phyloP scores from a whole-genome alignment of 2,113 vertebrate species.

The Epinephelus lanceolatus region DNA sequence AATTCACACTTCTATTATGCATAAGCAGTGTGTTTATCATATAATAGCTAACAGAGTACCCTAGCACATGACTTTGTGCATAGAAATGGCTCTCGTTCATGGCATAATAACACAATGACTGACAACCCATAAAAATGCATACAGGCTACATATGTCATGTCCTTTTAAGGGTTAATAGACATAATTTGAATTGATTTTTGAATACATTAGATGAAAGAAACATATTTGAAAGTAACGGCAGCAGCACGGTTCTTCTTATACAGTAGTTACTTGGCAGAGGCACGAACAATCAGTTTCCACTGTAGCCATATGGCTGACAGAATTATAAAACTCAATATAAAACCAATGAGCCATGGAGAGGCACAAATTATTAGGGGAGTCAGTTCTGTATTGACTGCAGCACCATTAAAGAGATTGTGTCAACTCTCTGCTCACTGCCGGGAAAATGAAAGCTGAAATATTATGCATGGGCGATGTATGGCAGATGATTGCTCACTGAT shows the following conservation, averaged over 20 bases:
- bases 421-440: slow-evolving; percentile 46
- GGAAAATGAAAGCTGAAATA: slow-evolving; percentile 48
- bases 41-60: background rate
- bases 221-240: background rate
- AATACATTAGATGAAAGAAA: slow-evolving; percentile 5
- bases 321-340: slow-evolving; percentile 67
- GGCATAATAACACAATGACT: slow-evolving; percentile 4
- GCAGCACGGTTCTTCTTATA: background rate
- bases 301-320: slow-evolving; percentile 37
- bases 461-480: slow-evolving; percentile 6
- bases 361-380: slow-evolving; percentile 52
- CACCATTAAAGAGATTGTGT: slow-evolving; percentile 59
- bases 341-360: slow-evolving; percentile 63
- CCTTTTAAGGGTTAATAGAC: background rate
- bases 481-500: slow-evolving; percentile 47
- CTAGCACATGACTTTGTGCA: background rate
- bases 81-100: background rate
- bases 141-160: background rate
- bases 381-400: slow-evolving; percentile 54
- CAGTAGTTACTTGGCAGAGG: slow-evolving; percentile 21
- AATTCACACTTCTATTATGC: background rate
- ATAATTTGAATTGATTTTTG: background rate
- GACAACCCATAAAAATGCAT: background rate
- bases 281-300: slow-evolving; percentile 47
- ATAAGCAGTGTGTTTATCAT: background rate